These are phyloP conservation scores for Urocitellus parryii DNA, from an alignment of 2,113 vertebrate genomes.

Conservation along the genomic window DNA sequence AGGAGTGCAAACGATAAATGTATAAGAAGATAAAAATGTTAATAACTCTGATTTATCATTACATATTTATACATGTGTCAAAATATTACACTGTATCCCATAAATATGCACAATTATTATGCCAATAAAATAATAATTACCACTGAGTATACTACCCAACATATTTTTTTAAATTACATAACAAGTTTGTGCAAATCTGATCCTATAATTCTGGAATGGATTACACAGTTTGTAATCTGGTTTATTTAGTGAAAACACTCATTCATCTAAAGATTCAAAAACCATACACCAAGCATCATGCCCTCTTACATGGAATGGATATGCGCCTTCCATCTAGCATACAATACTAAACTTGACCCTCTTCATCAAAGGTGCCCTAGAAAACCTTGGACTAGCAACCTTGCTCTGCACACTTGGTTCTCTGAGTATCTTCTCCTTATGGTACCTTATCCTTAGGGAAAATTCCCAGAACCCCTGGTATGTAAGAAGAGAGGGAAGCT, in stretches of 20 bases:
- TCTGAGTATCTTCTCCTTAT: background rate
- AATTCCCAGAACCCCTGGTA: background rate
- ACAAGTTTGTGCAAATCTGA: conserved; percentile 5
- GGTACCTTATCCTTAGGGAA: background rate
- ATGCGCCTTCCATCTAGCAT: background rate
- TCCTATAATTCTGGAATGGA: background rate
- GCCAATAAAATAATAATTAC: background rate
- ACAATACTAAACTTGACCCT: background rate
- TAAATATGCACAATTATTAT: background rate
- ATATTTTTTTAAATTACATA: background rate
- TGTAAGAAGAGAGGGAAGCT: background rate
- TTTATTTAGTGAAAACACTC: background rate
- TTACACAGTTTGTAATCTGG: background rate
- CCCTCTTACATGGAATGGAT: background rate
- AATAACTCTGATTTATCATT: background rate
- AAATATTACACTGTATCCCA: background rate
- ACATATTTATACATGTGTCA: background rate
- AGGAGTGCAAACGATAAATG: background rate
- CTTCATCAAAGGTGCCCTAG: background rate
- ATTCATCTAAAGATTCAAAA: conserved; percentile 45
- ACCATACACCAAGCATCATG: background rate
- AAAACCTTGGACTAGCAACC: background rate
- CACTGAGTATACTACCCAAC: too few species aligned
- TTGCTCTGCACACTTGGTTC: background rate
- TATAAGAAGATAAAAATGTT: background rate